phyloP scores from a whole-genome alignment of 2,888 invertebrate species.

The Nomada lathburiana region DNA sequence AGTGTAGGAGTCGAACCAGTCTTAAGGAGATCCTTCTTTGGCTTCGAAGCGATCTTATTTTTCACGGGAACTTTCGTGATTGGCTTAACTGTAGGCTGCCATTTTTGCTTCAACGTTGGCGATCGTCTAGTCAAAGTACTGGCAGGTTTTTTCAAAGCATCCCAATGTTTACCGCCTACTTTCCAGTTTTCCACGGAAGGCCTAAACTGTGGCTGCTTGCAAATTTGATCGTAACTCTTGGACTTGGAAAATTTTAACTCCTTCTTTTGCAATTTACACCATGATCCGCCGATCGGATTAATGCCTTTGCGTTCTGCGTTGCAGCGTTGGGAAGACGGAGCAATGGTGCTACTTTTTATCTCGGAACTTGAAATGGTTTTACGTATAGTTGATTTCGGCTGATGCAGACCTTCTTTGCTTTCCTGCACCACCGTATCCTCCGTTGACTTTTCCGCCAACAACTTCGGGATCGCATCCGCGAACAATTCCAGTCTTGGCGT shows the following conservation, averaged over 20 bases:
- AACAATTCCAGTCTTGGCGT: conserved; percentile 82
- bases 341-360: conserved; percentile 1
- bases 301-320: conserved; percentile 51
- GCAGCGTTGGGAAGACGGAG: conserved; percentile 10
- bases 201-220: conserved; percentile 71
- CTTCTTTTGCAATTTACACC: conserved; percentile 60
- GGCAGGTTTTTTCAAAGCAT: conserved; percentile 61
- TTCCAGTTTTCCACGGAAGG: conserved; percentile 73
- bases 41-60: conserved; percentile 64
- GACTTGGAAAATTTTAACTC: conserved; percentile 75
- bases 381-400: conserved; percentile 8
- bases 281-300: conserved; percentile 62
- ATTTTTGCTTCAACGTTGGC: conserved; percentile 64
- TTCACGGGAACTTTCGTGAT: conserved; percentile 67
- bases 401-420: conserved; percentile 40
- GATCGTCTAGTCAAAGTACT: conserved; percentile 41
- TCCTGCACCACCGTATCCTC: conserved; percentile 64
- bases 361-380: conserved; percentile 35
- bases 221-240: conserved; percentile 80
- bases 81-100: conserved; percentile 68
- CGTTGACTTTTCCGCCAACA: conserved; percentile 79
- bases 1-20: conserved; percentile 57
- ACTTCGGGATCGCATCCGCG: conserved; percentile 81
- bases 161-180: conserved; percentile 51
- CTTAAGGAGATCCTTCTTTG: conserved; percentile 69